Percentiles rank a stretch among this genome's conserved stretches.
Evolutionary conservation across 2,888 invertebrate genomes (phyloP).

Genomic region (Morpho deidamia): DNA sequence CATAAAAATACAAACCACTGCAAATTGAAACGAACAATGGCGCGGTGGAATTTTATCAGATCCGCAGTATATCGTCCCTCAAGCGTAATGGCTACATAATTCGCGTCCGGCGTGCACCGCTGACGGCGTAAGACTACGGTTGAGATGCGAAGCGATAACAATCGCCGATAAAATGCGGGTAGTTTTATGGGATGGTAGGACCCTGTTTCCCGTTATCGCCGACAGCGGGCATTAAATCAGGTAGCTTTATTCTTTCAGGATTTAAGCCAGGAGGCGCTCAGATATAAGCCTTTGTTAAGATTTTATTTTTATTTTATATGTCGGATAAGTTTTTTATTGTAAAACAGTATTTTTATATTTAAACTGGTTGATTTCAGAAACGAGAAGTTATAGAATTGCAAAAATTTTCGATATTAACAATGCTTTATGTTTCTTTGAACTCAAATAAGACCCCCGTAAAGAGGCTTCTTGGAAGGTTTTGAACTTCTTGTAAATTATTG

Average conservation of each 20-base stretch:
- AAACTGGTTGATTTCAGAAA: no score
- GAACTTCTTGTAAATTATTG: no score
- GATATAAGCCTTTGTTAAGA: constrained; percentile 11
- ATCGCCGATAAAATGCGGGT: constrained; percentile 58
- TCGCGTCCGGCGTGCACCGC: constrained; percentile 50
- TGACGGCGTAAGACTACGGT: constrained; percentile 55
- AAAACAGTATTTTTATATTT: no score
- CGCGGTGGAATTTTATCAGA: constrained; percentile 41
- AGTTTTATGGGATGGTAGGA: constrained; percentile 61
- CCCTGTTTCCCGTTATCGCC: constrained; percentile 66
- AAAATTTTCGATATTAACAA: no score
- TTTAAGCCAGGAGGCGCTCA: constrained; percentile 9
- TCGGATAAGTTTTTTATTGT: no score
- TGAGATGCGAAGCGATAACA: constrained; percentile 60
- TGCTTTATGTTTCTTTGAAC: no score
- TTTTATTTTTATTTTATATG: constrained; percentile 5
- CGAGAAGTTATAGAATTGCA: no score
- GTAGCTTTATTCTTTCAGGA: constrained; percentile 49
- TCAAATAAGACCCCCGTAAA: no score
- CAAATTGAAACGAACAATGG: constrained; percentile 31
- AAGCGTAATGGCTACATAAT: constrained; percentile 59
- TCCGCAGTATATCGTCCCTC: constrained; percentile 47
- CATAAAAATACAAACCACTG: constrained; percentile 13
- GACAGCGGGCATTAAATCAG: constrained; percentile 61
- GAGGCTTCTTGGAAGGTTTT: no score